phyloP scores from a whole-genome alignment of 2,888 invertebrate genomes.

The Pherbina coryleti region DNA sequence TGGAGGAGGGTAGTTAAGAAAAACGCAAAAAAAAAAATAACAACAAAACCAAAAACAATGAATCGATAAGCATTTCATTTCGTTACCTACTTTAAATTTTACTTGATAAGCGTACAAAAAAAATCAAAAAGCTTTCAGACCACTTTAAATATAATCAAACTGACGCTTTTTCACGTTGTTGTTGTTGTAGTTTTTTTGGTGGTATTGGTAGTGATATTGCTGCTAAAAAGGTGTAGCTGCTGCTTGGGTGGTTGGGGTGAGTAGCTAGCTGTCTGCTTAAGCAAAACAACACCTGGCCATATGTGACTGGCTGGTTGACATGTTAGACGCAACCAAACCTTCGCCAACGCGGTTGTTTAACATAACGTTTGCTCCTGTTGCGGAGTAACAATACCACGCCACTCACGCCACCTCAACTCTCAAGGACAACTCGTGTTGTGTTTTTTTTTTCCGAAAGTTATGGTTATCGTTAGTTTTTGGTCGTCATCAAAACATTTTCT shows the following conservation, averaged over 20 bases:
- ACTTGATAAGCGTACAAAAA: not conserved
- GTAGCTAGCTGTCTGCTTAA: too few relatives aligned
- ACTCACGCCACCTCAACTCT: too few relatives aligned
- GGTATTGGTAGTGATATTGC: not conserved
- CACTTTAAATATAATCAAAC: too few relatives aligned
- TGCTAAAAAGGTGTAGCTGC: not conserved
- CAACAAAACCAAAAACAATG: not conserved
- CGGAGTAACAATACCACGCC: too few relatives aligned
- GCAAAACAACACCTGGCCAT: too few relatives aligned
- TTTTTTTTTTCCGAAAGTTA: not conserved
- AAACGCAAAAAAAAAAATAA: too few relatives aligned
- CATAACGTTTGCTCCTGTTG: too few relatives aligned
- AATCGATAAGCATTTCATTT: conserved; percentile 20
- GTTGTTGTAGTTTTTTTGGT: not conserved
- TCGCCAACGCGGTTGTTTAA: too few relatives aligned
- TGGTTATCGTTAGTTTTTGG: not conserved
- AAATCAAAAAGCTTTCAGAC: conserved; percentile 16
- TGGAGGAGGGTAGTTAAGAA: too few relatives aligned
- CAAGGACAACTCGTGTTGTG: too few relatives aligned
- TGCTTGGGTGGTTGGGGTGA: not conserved
- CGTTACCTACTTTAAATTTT: not conserved
- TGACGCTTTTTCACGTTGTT: not conserved
- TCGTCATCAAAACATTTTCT: not conserved
- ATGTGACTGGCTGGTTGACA: too few relatives aligned
- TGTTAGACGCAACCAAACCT: too few relatives aligned